Percentiles rank a stretch among this genome's conserved stretches.
Evolutionary conservation across 2,888 invertebrate species (phyloP).

Genomic region (Scaptomyza cyrtandrae): DNA sequence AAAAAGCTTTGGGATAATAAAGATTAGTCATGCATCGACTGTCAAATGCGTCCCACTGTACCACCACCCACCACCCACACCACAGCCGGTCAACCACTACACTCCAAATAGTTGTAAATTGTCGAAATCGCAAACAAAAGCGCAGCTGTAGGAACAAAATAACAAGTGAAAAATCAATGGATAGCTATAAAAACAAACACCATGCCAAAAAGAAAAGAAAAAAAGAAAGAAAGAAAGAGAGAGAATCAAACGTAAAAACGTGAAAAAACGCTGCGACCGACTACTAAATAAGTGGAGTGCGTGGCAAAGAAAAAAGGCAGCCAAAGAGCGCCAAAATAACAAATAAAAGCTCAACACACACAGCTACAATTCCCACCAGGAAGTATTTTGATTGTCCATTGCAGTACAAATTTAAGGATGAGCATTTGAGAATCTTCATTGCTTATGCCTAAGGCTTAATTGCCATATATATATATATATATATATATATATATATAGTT

Average conservation of each 20-base stretch:
- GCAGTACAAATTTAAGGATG: not conserved
- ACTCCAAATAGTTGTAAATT: constrained; percentile 64
- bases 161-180: constrained; percentile 46
- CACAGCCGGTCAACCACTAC: not conserved
- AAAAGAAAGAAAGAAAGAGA: constrained; percentile 1
- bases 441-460: not conserved
- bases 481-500: no score
- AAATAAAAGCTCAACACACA: no score
- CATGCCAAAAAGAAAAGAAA: constrained; percentile 12
- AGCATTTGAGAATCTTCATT: not conserved
- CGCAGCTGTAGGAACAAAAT: constrained; percentile 13
- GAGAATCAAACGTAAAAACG: constrained; percentile 19
- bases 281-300: no score
- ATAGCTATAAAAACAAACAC: constrained; percentile 22
- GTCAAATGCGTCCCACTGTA: constrained; percentile 31
- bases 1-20: no score
- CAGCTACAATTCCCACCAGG: not conserved
- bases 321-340: no score
- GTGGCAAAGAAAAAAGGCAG: no score
- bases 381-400: constrained; percentile 6
- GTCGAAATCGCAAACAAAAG: constrained; percentile 53
- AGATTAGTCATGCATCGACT: no score
- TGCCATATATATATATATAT: no score
- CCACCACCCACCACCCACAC: not conserved
- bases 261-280: not conserved